phyloP scores from a whole-genome alignment of 2,113 vertebrate species.

The Rhizomys pruinosus region DNA sequence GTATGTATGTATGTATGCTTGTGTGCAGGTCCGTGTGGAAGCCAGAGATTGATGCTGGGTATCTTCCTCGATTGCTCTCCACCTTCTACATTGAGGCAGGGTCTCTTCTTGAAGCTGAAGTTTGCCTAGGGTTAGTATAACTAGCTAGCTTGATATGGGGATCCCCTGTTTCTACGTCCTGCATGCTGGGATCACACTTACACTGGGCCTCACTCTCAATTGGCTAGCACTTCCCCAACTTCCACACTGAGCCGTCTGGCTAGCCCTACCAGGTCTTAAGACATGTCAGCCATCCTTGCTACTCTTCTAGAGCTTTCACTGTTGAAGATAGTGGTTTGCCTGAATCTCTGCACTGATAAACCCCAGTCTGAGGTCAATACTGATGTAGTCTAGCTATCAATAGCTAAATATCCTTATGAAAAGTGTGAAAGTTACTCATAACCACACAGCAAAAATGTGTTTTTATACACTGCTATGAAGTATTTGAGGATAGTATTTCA shows the following conservation, averaged over 20 bases:
- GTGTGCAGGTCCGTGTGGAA: not conserved
- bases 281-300: not conserved
- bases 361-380: not conserved
- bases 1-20: not conserved
- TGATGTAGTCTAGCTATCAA: not conserved
- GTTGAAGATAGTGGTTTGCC: not conserved
- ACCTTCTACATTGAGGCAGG: too few relatives aligned
- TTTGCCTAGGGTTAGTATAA: too few relatives aligned
- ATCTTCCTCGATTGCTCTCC: too few relatives aligned
- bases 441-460: not conserved
- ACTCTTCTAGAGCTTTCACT: not conserved
- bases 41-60: too few relatives aligned
- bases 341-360: conserved; percentile 1
- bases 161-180: too few relatives aligned
- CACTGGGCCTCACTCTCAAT: too few relatives aligned
- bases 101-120: too few relatives aligned
- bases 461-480: not conserved
- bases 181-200: too few relatives aligned
- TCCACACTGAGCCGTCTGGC: too few relatives aligned
- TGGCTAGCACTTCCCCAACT: too few relatives aligned
- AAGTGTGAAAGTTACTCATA: not conserved
- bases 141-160: too few relatives aligned
- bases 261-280: not conserved
- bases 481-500: too few relatives aligned
- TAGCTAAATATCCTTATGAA: not conserved